Percentiles rank a stretch among this genome's conserved stretches.
phyloP scores from a whole-genome alignment of 2,113 vertebrate species.

The Hystrix brachyura region DNA sequence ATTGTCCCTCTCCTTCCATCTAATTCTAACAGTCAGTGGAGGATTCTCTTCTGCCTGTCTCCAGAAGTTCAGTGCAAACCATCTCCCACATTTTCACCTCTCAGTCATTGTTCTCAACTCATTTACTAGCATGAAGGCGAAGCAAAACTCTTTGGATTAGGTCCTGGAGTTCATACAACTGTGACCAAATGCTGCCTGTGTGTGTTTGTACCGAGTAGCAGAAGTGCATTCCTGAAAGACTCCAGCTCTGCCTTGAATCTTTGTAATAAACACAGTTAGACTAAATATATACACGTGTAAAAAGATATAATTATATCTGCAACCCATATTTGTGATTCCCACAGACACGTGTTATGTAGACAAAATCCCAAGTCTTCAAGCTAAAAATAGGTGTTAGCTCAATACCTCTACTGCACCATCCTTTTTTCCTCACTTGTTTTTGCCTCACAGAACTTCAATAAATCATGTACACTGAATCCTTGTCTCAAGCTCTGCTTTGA shows the following conservation, averaged over 20 bases:
- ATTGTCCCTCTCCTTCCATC: neutral
- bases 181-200: neutral
- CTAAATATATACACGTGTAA: neutral
- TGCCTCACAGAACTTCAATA: neutral
- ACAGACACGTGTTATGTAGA: neutral
- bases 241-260: neutral
- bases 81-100: neutral
- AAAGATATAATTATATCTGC: constrained; percentile 18
- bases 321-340: neutral
- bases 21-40: neutral
- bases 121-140: neutral
- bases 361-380: neutral
- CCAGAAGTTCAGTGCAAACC: neutral
- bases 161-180: neutral
- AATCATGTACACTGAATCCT: neutral
- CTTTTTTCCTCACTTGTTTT: neutral
- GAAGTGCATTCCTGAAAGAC: neutral
- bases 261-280: neutral
- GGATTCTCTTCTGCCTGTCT: neutral
- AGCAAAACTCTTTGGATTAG: neutral
- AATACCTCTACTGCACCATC: neutral
- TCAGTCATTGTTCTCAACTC: neutral
- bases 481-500: constrained; percentile 10
- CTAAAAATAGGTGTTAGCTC: neutral
- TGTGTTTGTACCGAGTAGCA: neutral